Percentiles rank a stretch among this genome's conserved stretches.
Conservation (phyloP, 2,797 vertebrate genomes). For the Merluccius polli region DNA sequence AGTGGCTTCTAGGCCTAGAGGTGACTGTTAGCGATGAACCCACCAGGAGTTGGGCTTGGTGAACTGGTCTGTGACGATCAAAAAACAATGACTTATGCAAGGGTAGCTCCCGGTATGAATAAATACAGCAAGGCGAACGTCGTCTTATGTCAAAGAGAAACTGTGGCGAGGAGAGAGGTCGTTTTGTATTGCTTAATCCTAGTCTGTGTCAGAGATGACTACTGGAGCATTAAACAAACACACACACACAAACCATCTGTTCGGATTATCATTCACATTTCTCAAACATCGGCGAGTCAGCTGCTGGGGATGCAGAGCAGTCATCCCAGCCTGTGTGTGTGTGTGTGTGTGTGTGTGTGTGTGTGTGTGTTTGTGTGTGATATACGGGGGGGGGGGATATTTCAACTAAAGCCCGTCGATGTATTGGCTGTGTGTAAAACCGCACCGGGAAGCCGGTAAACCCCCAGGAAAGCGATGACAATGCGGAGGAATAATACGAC, state of each 20-base stretch:
- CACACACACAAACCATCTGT: constrained; percentile 61
- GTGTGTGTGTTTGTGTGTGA: background rate
- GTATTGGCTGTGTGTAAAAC: background rate
- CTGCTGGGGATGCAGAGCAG: background rate
- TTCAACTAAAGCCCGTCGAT: background rate
- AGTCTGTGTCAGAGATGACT: constrained; percentile 11
- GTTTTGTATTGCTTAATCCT: constrained; percentile 30
- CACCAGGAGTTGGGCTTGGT: no score
- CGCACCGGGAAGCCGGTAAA: no score
- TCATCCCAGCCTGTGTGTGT: background rate
- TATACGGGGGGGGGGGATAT: background rate
- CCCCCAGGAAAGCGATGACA: background rate
- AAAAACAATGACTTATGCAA: no score
- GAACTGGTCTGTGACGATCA: no score
- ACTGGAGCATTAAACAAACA: constrained; percentile 9
- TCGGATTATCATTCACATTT: constrained; percentile 39
- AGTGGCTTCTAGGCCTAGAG: no score
- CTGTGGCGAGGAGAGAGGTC: no score
- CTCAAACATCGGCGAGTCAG: constrained; percentile 17
- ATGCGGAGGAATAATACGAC: background rate
- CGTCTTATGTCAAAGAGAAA: no score
- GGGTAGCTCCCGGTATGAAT: no score
- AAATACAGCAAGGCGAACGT: no score
- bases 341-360: background rate
- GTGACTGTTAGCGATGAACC: no score